Base-by-base conservation (phyloP, 2,888 invertebrate species). In the Harpalus rubripes region DNA sequence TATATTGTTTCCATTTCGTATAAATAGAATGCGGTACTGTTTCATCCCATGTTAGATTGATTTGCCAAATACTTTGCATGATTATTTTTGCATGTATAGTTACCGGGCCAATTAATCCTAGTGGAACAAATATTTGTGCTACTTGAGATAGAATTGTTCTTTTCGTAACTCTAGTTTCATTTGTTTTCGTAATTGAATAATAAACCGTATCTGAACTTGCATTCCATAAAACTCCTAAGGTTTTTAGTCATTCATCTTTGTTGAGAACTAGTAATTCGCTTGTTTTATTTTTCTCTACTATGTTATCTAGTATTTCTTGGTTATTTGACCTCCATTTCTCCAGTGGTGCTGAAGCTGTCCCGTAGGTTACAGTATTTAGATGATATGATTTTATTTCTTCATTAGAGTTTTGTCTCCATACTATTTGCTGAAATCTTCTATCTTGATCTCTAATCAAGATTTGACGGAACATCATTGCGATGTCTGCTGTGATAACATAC, bases 301-400 rank as follows among this genome's bases (percentile, higher is more conserved):
- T 15, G 44, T 81, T 63, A 12, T 44, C 15, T 39, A 76, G 61
- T 22, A 74, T 72, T 10, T 68, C 39, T 58, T 52, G 16, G n/a
- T n/a, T 7, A 68, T 82, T 82, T 65, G 68, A 41, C 16, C 68
- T 10, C 81, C 68, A 65, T 68, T 81, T 81, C n/a, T n/a, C n/a
- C n/a, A n/a, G n/a, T n/a, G n/a, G n/a, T n/a, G n/a, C n/a, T n/a
- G n/a, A n/a, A n/a, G 61, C 61, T 61, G 61, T 61, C n/a, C 18
- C 16, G 16, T 61, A 61, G 8, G 16, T 61, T 8, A 16, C 61
- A 15, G 61, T 61, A 16, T 61, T 61, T 16, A 61, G 61, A 7
- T 61, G 15, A 61, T 16, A 61, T 15, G n/a, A 61, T 1, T 8
- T n/a, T 18, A 8, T 15, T 61, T 16, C 61, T 16, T 61, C 18